Conservation (phyloP, 1,140 invertebrate genomes). For the Drosophila yakuba region DNA sequence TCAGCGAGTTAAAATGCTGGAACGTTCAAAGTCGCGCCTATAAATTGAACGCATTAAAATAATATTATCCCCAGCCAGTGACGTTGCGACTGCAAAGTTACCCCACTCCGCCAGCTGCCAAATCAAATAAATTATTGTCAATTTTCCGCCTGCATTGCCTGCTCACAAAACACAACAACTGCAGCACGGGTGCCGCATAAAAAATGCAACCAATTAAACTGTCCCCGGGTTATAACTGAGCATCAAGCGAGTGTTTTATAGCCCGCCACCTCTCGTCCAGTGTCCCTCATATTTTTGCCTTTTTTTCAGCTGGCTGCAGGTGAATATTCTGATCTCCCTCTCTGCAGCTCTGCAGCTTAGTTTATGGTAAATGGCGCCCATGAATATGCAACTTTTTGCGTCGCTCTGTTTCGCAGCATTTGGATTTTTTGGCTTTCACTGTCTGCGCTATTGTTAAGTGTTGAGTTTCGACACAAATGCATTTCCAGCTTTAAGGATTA, state of each 20-base stretch:
- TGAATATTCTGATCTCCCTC: constrained; percentile 48
- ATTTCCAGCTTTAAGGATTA: constrained; percentile 21
- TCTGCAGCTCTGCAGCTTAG: constrained; percentile 49
- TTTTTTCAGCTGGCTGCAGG: constrained; percentile 57
- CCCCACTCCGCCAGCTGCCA: constrained; percentile 26
- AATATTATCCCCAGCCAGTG: constrained; percentile 59
- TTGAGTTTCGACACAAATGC: constrained; percentile 22
- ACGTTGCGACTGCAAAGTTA: constrained; percentile 40
- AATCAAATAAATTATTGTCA: constrained; percentile 84
- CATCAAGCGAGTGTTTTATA: constrained; percentile 83
- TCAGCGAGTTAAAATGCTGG: neutral
- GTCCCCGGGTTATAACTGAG: constrained; percentile 82
- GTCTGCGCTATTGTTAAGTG: constrained; percentile 28
- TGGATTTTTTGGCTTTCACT: constrained; percentile 39
- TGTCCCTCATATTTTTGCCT: constrained; percentile 16
- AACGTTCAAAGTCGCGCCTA: constrained; percentile 19
- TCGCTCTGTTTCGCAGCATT: constrained; percentile 10
- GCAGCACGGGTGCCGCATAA: constrained; percentile 55
- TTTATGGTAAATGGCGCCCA: constrained; percentile 62
- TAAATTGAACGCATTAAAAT: constrained; percentile 77
- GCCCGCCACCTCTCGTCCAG: constrained; percentile 43
- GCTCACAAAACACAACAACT: constrained; percentile 18
- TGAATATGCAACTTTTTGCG: constrained; percentile 67
- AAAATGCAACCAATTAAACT: constrained; percentile 84
- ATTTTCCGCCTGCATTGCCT: constrained; percentile 72